A percentile compares a stretch with the other conserved stretches of the same genome.
Evolutionary conservation across 2,113 vertebrate species (phyloP).

Genomic region (Desmodus rotundus): DNA sequence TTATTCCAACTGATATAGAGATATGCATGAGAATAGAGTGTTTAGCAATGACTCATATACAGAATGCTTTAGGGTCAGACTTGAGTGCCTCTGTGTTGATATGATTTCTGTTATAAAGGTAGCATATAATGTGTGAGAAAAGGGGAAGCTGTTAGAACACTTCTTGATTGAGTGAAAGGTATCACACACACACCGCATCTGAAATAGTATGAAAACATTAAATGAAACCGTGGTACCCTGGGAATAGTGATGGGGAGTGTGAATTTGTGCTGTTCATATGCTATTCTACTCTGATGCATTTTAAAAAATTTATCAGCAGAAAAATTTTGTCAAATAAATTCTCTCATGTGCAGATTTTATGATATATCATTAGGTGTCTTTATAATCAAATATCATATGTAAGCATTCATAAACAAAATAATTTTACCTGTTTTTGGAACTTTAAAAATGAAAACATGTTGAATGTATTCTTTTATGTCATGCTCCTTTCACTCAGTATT

Average conservation of each 20-base stretch:
- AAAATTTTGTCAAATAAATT: not conserved
- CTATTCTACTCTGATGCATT: not conserved
- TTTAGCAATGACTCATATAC: not conserved
- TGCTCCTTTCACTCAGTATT: not conserved
- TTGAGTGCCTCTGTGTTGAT: not conserved
- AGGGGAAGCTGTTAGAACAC: not conserved
- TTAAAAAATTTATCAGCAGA: not conserved
- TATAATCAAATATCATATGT: not conserved
- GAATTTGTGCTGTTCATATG: not conserved
- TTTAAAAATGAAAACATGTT: constrained; percentile 11
- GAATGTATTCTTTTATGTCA: not conserved
- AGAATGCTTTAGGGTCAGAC: not conserved
- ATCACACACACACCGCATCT: not conserved
- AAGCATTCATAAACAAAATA: not conserved
- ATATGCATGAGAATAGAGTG: not conserved
- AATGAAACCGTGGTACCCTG: not conserved
- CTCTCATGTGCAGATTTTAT: not conserved
- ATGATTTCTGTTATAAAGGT: not conserved
- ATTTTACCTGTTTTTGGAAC: not conserved
- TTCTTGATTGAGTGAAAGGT: not conserved
- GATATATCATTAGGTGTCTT: not conserved
- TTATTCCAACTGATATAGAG: not conserved
- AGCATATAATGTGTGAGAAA: not conserved
- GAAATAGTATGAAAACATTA: not conserved
- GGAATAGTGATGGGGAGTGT: not conserved